A percentile compares a stretch with the other conserved stretches of the same genome.
Conservation (phyloP, 1,140 invertebrate species). For the Drosophila mauritiana region DNA sequence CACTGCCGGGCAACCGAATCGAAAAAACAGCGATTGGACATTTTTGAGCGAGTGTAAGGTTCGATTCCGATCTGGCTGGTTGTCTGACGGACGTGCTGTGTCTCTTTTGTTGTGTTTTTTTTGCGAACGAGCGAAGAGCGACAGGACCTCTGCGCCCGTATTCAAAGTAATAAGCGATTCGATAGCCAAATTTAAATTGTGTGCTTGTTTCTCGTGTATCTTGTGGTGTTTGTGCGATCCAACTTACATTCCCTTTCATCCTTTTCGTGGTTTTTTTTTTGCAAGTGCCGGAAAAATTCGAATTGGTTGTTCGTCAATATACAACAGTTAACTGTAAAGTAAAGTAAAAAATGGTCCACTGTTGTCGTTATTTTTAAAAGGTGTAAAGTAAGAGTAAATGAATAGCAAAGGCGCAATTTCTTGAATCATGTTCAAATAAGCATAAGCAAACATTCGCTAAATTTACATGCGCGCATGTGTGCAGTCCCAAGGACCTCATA, state of each 20-base stretch:
- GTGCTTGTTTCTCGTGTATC: conserved; percentile 1
- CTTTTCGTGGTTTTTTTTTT: not conserved
- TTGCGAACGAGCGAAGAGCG: conserved; percentile 20
- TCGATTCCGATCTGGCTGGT: conserved; percentile 3
- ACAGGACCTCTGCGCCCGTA: conserved; percentile 33
- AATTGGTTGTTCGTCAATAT: not conserved
- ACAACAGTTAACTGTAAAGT: not conserved
- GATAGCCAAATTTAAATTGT: not conserved
- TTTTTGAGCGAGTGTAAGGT: not conserved
- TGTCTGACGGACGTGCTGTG: conserved; percentile 2
- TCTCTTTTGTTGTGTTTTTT: conserved; percentile 33
- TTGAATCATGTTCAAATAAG: conserved; percentile 26
- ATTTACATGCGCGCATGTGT: conserved; percentile 8
- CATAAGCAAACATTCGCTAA: conserved; percentile 24
- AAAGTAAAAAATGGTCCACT: not conserved
- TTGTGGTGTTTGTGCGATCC: conserved; percentile 1
- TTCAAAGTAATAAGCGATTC: conserved; percentile 19
- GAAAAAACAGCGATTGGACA: not conserved
- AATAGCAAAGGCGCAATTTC: not conserved
- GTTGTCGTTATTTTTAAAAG: conserved; percentile 1
- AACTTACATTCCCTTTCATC: too few species aligned
- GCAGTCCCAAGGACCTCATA: conserved; percentile 16
- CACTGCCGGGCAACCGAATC: not conserved
- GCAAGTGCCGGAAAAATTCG: not conserved
- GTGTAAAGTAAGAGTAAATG: conserved; percentile 5